Conservation (phyloP, 2,797 vertebrate species). For the Amphiprion clarkii region DNA sequence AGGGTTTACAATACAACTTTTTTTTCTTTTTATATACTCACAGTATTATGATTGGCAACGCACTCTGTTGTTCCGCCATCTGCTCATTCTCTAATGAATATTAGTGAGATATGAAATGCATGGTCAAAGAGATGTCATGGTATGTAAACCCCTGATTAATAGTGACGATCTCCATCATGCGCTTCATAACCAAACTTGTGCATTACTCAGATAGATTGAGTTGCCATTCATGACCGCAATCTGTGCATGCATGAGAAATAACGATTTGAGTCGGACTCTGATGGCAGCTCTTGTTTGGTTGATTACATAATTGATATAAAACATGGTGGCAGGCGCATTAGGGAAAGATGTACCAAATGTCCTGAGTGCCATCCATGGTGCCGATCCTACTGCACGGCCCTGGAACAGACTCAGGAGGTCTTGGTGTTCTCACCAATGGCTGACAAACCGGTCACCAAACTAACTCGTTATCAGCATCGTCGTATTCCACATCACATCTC, state of each 20-base stretch:
- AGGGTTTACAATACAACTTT: conserved; percentile 22
- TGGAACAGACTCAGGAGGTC: background rate
- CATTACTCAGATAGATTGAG: conserved; percentile 16
- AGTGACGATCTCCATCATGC: background rate
- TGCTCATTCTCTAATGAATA: conserved; percentile 40
- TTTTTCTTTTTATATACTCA: conserved; percentile 11
- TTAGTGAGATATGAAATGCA: conserved; percentile 40
- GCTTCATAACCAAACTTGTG: conserved; percentile 1
- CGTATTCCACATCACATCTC: background rate
- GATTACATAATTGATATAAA: conserved; percentile 27
- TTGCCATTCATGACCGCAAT: background rate
- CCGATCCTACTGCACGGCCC: conserved; percentile 7
- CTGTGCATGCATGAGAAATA: background rate
- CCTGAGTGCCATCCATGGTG: conserved; percentile 8
- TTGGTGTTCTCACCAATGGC: background rate
- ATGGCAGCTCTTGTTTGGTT: background rate
- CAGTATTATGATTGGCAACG: conserved; percentile 35
- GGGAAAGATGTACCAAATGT: conserved; percentile 6
- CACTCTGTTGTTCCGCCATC: conserved; percentile 36
- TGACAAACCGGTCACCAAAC: background rate
- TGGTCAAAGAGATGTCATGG: conserved; percentile 24
- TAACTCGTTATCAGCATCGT: background rate
- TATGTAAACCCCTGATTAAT: conserved; percentile 11
- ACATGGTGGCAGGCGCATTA: conserved; percentile 18
- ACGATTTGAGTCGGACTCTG: background rate